Evolutionary conservation across 2,113 vertebrate species (phyloP).

Genomic region (Gila orcuttii): DNA sequence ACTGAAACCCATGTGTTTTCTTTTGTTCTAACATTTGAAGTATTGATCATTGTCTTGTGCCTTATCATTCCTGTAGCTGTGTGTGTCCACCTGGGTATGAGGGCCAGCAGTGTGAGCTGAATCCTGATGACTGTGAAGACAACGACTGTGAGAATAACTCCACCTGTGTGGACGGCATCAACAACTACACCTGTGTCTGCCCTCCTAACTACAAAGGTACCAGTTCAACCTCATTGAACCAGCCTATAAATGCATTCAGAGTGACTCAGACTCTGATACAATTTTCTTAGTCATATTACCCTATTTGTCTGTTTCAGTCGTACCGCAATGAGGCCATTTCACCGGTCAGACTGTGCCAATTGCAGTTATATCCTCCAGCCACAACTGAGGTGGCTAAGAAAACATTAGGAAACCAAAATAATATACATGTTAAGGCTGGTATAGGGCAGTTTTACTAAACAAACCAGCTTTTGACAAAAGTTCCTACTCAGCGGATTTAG

Average conservation of each 20-base stretch:
- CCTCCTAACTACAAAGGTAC: slow-evolving; percentile 90
- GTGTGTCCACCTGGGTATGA: slow-evolving; percentile 88
- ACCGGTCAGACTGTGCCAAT: not conserved
- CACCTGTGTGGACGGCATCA: slow-evolving; percentile 92
- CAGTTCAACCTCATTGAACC: not conserved
- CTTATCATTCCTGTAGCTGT: slow-evolving; percentile 75
- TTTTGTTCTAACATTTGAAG: slow-evolving; percentile 20
- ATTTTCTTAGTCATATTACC: not conserved
- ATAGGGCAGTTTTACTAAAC: slow-evolving; percentile 12
- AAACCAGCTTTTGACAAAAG: slow-evolving; percentile 35
- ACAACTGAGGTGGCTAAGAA: slow-evolving; percentile 43
- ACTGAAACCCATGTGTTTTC: not conserved
- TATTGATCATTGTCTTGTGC: slow-evolving; percentile 1
- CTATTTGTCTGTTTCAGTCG: slow-evolving; percentile 21
- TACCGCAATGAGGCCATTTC: slow-evolving; percentile 17
- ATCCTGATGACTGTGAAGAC: slow-evolving; percentile 94
- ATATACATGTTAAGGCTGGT: slow-evolving; percentile 20
- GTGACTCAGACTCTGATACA: not conserved
- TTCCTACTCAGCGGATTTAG: slow-evolving; percentile 44
- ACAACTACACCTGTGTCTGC: slow-evolving; percentile 93
- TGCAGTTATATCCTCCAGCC: slow-evolving; percentile 33
- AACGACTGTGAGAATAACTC: slow-evolving; percentile 97
- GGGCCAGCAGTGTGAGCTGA: slow-evolving; percentile 87
- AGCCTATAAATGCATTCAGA: not conserved
- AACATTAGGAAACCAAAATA: slow-evolving; percentile 38